Evolutionary conservation across 2,888 invertebrate genomes (phyloP).

Genomic region (Netelia melanura): DNA sequence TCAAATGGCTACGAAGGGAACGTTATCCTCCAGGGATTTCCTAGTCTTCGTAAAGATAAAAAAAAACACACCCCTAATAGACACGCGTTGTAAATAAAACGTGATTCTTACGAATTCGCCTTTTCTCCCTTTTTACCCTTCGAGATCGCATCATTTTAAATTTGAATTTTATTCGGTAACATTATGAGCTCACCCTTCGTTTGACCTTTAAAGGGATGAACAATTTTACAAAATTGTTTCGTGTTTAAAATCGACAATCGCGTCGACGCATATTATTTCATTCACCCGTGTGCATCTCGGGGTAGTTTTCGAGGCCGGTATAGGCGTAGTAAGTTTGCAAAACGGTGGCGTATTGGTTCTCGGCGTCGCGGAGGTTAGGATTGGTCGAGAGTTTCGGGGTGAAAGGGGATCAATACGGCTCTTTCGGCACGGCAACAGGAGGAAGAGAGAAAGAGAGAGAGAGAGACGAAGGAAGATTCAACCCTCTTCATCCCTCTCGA

Average conservation of each 20-base stretch:
- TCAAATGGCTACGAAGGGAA: background rate
- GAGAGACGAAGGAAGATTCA: slow-evolving; percentile 55
- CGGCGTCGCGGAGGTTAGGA: slow-evolving; percentile 72
- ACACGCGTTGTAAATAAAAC: background rate
- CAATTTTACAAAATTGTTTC: background rate
- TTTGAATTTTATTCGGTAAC: too few relatives aligned
- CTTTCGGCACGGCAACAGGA: slow-evolving; percentile 52
- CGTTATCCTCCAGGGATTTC: background rate
- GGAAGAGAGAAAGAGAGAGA: slow-evolving; percentile 42
- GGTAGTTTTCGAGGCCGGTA: slow-evolving; percentile 1
- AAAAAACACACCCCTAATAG: slow-evolving; percentile 7
- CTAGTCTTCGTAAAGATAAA: background rate
- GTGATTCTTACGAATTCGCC: background rate
- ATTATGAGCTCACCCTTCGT: too few relatives aligned
- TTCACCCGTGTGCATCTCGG: background rate
- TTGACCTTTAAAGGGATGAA: too few relatives aligned
- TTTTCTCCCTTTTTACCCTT: too few relatives aligned
- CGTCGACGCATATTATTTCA: background rate
- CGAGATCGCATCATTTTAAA: too few relatives aligned
- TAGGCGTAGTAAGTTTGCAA: slow-evolving; percentile 41
- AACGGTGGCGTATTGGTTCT: slow-evolving; percentile 56
- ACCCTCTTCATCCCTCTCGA: slow-evolving; percentile 71
- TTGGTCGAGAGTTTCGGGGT: slow-evolving; percentile 77
- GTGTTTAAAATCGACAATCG: too few relatives aligned
- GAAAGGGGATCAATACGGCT: slow-evolving; percentile 81